phyloP scores from a whole-genome alignment of 2,113 vertebrate genomes.

The Caranx melampygus region DNA sequence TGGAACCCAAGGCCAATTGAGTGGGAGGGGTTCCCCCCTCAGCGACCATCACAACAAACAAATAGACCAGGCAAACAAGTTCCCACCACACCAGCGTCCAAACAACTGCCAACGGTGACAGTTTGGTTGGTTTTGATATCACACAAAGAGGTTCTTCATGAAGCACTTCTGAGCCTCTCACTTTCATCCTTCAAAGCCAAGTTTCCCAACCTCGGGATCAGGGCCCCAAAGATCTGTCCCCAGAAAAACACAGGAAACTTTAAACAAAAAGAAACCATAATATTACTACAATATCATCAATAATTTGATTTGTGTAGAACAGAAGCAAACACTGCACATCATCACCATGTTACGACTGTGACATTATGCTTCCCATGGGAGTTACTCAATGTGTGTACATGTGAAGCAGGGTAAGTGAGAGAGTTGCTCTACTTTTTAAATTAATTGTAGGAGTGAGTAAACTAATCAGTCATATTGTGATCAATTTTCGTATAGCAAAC shows the following conservation, averaged over 20 bases:
- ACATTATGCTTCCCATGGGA: neutral
- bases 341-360: neutral
- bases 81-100: slow-evolving; percentile 73
- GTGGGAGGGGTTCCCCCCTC: slow-evolving; percentile 60
- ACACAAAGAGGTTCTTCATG: slow-evolving; percentile 69
- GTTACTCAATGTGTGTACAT: neutral
- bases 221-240: slow-evolving; percentile 15
- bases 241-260: slow-evolving; percentile 16
- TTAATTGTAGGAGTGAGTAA: neutral
- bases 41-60: slow-evolving; percentile 76
- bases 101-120: slow-evolving; percentile 76
- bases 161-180: slow-evolving; percentile 55
- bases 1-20: slow-evolving; percentile 72
- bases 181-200: slow-evolving; percentile 59
- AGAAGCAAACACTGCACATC: neutral
- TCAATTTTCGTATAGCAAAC: no score
- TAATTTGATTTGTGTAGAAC: neutral
- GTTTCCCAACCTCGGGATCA: slow-evolving; percentile 40
- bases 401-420: neutral
- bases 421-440: neutral
- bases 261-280: slow-evolving; percentile 10
- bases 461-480: no score
- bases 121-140: slow-evolving; percentile 72
- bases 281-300: neutral
- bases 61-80: slow-evolving; percentile 76